phyloP scores from a whole-genome alignment of 2,113 vertebrate genomes.

The Rhinoderma darwinii region DNA sequence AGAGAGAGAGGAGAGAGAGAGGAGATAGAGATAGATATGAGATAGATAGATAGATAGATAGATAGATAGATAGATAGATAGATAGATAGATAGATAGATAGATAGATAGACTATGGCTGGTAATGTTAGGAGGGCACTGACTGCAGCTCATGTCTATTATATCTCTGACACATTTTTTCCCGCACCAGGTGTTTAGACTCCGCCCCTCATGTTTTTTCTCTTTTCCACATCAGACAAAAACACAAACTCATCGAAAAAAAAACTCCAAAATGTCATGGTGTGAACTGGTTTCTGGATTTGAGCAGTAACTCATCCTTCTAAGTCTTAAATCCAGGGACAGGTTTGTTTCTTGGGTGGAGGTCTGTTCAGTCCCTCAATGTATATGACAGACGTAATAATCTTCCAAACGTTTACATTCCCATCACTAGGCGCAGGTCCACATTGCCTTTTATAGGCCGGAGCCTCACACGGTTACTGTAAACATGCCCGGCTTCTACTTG shows the following conservation, averaged over 20 bases:
- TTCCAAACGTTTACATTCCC: constrained; percentile 62
- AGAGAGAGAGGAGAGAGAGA: too few relatives aligned
- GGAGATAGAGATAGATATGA: too few relatives aligned
- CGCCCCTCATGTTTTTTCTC: too few relatives aligned
- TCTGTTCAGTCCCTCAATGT: constrained; percentile 23
- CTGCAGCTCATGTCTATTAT: neutral
- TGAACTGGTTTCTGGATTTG: neutral
- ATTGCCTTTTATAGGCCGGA: constrained; percentile 65
- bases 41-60: too few relatives aligned
- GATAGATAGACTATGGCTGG: too few relatives aligned
- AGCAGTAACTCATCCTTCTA: neutral
- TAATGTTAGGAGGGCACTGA: too few relatives aligned
- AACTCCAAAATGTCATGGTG: neutral
- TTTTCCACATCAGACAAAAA: too few relatives aligned
- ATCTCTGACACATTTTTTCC: neutral
- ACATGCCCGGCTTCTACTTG: constrained; percentile 56
- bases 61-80: too few relatives aligned
- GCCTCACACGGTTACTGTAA: constrained; percentile 61
- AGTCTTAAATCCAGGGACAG: neutral
- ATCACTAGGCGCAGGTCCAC: constrained; percentile 51
- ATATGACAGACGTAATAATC: constrained; percentile 52
- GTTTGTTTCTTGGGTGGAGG: constrained; percentile 32
- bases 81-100: too few relatives aligned
- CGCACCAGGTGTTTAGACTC: neutral
- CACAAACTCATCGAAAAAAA: neutral